A percentile compares a stretch with the other conserved stretches of the same genome.
Evolutionary conservation across 2,113 vertebrate genomes (phyloP).

Genomic region (Periophthalmus modestus): DNA sequence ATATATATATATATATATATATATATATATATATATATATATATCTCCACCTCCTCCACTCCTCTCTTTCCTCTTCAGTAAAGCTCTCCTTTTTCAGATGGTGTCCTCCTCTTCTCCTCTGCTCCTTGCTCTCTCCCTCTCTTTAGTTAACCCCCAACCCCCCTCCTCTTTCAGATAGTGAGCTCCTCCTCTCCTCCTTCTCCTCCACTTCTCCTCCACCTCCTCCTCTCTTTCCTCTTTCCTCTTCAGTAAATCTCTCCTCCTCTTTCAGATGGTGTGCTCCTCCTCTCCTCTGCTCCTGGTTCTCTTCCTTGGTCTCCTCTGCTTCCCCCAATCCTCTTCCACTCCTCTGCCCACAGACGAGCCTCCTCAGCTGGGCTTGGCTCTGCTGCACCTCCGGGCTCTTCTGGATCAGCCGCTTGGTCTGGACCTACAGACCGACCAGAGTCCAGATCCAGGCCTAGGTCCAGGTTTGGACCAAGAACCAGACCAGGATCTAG

Average conservation of each 20-base stretch:
- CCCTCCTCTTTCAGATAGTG: constrained; percentile 22
- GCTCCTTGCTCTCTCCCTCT: constrained; percentile 15
- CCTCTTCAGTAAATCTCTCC: constrained; percentile 25
- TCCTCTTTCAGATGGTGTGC: constrained; percentile 25
- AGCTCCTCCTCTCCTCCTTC: neutral
- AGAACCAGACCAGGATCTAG: constrained; percentile 10
- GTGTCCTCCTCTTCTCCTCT: neutral
- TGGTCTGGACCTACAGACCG: neutral
- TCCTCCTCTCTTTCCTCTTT: no score
- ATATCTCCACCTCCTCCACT: no score
- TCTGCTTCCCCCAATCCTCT: neutral
- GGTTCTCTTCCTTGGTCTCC: neutral
- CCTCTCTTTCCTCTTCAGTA: constrained; percentile 30
- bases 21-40: no score
- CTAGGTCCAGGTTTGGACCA: constrained; percentile 3
- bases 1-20: no score
- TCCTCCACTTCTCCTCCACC: no score
- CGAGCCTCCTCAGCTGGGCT: constrained; percentile 40
- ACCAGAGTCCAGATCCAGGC: neutral
- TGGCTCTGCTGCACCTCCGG: constrained; percentile 40
- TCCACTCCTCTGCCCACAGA: constrained; percentile 6
- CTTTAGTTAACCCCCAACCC: constrained; percentile 23
- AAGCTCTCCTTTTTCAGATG: constrained; percentile 27
- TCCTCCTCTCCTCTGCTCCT: constrained; percentile 19
- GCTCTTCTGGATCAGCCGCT: neutral